These are phyloP conservation scores for Argya squamiceps DNA, from an alignment of 2,797 vertebrate genomes.

Conservation along the genomic window DNA sequence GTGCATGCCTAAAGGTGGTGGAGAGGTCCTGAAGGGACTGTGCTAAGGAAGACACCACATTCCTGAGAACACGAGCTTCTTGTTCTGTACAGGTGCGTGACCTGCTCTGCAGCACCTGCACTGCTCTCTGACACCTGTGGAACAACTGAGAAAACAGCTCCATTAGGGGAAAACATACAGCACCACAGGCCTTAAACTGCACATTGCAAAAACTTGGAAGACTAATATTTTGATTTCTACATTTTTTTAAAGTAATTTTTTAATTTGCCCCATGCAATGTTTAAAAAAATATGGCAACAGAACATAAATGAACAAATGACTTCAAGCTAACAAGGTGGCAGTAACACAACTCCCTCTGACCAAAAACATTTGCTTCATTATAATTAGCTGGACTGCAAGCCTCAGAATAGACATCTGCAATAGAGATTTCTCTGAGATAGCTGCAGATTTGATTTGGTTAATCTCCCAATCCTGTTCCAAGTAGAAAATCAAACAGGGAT, in stretches of 20 bases:
- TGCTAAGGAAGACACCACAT: slow-evolving; percentile 92
- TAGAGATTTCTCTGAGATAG: not conserved
- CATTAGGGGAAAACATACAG: not conserved
- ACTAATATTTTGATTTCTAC: not conserved
- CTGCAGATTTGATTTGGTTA: not conserved
- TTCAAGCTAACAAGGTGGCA: not conserved
- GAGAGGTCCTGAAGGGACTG: slow-evolving; percentile 96
- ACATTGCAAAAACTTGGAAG: not conserved
- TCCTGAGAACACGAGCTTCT: slow-evolving; percentile 90
- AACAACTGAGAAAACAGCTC: slow-evolving; percentile 86
- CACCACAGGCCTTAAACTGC: not conserved
- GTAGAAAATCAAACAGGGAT: not conserved
- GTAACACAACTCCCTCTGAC: not conserved
- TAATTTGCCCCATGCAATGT: rapidly evolving
- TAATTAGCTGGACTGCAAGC: not conserved
- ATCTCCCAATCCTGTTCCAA: not conserved
- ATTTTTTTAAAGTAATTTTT: not conserved
- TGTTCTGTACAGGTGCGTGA: slow-evolving; percentile 91
- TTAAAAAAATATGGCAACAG: not conserved
- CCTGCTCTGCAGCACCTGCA: slow-evolving; percentile 87
- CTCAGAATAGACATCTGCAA: not conserved
- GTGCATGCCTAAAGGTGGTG: slow-evolving; percentile 90
- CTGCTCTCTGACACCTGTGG: slow-evolving; percentile 94
- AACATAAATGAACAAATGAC: not conserved
- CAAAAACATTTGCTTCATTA: not conserved